Evolutionary conservation across 37 sponge, comb jelly and placozoan species (phyloP).

Genomic region (Cliona cf. orientalis): DNA sequence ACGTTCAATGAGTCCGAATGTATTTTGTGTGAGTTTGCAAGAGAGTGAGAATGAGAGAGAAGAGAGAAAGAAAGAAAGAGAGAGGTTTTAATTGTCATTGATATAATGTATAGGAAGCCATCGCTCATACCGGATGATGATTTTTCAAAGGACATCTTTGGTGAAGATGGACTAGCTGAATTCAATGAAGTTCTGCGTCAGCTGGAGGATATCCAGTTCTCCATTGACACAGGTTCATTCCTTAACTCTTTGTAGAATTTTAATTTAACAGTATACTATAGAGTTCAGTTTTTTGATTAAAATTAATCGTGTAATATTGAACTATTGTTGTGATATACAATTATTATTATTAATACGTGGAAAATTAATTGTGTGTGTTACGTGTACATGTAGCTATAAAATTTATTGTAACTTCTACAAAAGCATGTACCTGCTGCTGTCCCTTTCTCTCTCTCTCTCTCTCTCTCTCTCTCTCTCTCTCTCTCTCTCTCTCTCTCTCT

Average conservation of each 20-base stretch:
- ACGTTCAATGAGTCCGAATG: too few relatives aligned
- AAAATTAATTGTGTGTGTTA: too few relatives aligned
- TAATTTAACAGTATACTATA: background rate
- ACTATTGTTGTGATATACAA: too few relatives aligned
- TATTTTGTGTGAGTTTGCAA: too few relatives aligned
- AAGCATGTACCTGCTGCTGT: too few relatives aligned
- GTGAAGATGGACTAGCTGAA: slow-evolving; percentile 30
- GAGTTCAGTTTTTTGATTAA: background rate
- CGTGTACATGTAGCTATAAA: too few relatives aligned
- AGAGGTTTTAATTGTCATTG: background rate
- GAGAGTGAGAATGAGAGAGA: background rate
- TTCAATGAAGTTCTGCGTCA: slow-evolving; percentile 22
- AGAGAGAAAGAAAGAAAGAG: background rate
- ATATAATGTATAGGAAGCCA: background rate
- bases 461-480: too few relatives aligned
- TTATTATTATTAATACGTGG: too few relatives aligned
- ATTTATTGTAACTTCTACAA: too few relatives aligned
- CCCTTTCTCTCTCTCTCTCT: too few relatives aligned
- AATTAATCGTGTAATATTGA: too few relatives aligned
- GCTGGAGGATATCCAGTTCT: slow-evolving; percentile 9
- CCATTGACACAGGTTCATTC: background rate
- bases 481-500: too few relatives aligned
- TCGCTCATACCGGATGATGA: background rate
- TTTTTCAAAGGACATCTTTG: slow-evolving; percentile 18
- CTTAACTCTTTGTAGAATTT: background rate